phyloP scores from a whole-genome alignment of 2,888 invertebrate species.

The Oscheius sp. region DNA sequence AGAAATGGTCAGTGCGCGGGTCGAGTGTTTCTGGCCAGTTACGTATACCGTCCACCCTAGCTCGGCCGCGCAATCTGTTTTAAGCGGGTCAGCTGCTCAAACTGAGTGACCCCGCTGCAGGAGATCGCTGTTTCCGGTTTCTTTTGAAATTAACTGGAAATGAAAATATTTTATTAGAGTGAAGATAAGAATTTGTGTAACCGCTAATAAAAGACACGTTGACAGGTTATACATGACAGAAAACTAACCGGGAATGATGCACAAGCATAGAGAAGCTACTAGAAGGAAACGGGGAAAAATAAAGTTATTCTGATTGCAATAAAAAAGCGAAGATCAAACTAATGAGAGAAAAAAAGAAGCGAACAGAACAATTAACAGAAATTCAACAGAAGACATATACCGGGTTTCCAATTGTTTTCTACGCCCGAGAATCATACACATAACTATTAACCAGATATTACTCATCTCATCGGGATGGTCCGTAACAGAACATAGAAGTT shows the following conservation, averaged over 20 bases:
- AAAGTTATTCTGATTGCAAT: slow-evolving; percentile 20
- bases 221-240: slow-evolving; percentile 11
- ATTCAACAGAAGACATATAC: slow-evolving; percentile 11
- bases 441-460: slow-evolving; percentile 21
- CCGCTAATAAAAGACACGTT: slow-evolving; percentile 17
- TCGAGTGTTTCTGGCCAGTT: slow-evolving; percentile 31
- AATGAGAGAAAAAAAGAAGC: slow-evolving; percentile 8
- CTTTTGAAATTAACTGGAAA: too few species aligned
- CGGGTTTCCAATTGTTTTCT: slow-evolving; percentile 24
- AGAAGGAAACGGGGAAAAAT: not conserved
- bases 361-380: not conserved
- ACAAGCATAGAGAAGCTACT: not conserved
- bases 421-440: slow-evolving; percentile 32
- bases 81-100: slow-evolving; percentile 36
- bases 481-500: slow-evolving; percentile 26
- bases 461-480: not conserved
- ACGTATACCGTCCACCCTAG: slow-evolving; percentile 33
- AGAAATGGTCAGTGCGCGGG: slow-evolving; percentile 1
- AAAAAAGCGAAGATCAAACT: not conserved
- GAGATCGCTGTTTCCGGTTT: slow-evolving; percentile 7
- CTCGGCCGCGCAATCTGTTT: slow-evolving; percentile 34
- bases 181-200: not conserved
- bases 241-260: slow-evolving; percentile 24
- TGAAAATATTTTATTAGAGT: not conserved
- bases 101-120: slow-evolving; percentile 22